Evolutionary conservation across 1,140 invertebrate genomes (phyloP).

Genomic region (Drosophila navojoa): DNA sequence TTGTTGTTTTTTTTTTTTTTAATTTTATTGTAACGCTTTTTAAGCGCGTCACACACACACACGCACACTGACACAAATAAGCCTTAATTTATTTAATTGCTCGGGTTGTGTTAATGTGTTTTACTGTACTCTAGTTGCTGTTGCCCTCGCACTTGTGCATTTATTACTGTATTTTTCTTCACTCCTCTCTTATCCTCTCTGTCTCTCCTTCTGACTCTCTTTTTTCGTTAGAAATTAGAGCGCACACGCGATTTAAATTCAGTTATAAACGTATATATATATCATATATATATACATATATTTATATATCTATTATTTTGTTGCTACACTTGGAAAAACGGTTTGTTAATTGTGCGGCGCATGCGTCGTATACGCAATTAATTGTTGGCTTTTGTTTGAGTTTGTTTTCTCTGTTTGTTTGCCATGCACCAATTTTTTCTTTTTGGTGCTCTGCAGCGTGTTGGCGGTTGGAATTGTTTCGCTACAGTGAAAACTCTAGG

Average conservation of each 20-base stretch:
- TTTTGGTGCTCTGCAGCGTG: too few species aligned
- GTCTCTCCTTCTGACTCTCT: conserved; percentile 1
- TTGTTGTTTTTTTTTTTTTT: conserved; percentile 23
- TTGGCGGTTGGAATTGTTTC: too few species aligned
- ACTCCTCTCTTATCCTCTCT: conserved; percentile 6
- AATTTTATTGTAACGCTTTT: conserved; percentile 63
- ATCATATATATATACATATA: not conserved
- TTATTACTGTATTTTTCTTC: conserved; percentile 49
- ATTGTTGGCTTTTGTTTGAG: conserved; percentile 23
- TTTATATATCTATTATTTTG: not conserved
- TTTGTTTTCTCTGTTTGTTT: not conserved
- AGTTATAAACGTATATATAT: not conserved
- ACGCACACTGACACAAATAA: conserved; percentile 55
- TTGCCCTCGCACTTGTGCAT: conserved; percentile 30
- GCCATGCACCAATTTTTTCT: too few species aligned
- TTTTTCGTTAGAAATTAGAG: conserved; percentile 32
- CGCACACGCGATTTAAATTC: conserved; percentile 41
- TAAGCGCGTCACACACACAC: conserved; percentile 48
- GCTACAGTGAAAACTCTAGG: not conserved
- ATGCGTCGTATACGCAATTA: conserved; percentile 49
- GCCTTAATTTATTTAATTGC: conserved; percentile 83
- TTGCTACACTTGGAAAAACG: conserved; percentile 14
- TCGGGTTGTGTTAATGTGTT: conserved; percentile 42
- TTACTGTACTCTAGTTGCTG: conserved; percentile 4
- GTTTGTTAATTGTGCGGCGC: conserved; percentile 43